Evolutionary conservation across 2,113 vertebrate genomes (phyloP), one percentile per base, ranked within the genome.

Genomic region (Oncorhynchus clarkii): DNA sequence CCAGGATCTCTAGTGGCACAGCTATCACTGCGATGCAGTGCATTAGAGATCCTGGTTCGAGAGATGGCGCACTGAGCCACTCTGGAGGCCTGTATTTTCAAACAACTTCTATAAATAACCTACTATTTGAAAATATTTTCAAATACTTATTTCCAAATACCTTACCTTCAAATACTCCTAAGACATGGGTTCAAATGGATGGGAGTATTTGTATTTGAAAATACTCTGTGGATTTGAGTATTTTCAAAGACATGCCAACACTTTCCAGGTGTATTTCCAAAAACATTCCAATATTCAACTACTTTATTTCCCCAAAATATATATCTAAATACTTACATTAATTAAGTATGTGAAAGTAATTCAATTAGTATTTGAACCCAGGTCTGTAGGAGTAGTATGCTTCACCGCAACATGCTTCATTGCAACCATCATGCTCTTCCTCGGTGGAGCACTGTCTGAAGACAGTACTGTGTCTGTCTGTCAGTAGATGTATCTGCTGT

Each of bases 341-440:
- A 14, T 67, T 67, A 6, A 16, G 1, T 67, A 26, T 16, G 24
- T 67, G 16, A 5, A 67, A 8, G 13, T 5, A 3, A 31, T 27
- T 69, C 16, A 75, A 20, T 9, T 9, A 39, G 7, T 39, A 39
- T 39, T 39, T 39, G 39, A 39, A 39, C 39, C 39, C 39, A 39
- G 14, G 5, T 79, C 72, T 92, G 91, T 69, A 80, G 82, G 49
- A 90, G 92, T 9, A 91, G 93, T 93, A 81, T 89, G 90, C 73
- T 24, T 13, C 20, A 22, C 29, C 26, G 60, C 67, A 75, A 81
- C 75, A 18, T 39, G 59, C 34, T 51, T 51, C 14, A 13, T 11
- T 0, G 14, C 14, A 51, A 51, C 49, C 49, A 12, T 14, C 11
- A 4, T 51, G 49, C 49, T 16, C 49, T 51, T 51, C 49, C 14